A percentile compares a stretch with the other conserved stretches of the same genome.
phyloP scores from a whole-genome alignment of 2,113 vertebrate genomes.

The Pandion haliaetus region DNA sequence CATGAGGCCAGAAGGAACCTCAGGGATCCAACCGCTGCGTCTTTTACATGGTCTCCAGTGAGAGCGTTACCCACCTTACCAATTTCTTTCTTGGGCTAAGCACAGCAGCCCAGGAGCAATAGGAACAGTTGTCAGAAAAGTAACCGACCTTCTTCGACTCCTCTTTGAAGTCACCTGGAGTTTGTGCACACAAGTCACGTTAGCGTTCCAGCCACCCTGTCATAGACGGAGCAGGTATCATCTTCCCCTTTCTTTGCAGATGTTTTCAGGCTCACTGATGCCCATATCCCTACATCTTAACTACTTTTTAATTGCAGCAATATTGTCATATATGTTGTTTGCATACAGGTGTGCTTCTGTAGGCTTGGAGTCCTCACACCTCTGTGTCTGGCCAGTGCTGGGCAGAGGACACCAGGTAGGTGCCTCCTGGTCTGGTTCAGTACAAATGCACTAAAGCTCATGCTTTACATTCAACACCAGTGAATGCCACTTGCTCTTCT shows the following conservation, averaged over 20 bases:
- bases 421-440: not conserved
- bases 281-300: not conserved
- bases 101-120: not conserved
- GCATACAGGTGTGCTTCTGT: not conserved
- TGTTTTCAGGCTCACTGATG: not conserved
- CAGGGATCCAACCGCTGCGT: not conserved
- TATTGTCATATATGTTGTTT: not conserved
- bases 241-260: not conserved
- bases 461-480: not conserved
- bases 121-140: not conserved
- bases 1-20: fast-evolving
- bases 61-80: not conserved
- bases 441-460: not conserved
- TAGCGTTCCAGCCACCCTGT: not conserved
- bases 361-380: not conserved
- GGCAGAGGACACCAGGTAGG: not conserved
- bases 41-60: not conserved
- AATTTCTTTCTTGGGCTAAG: not conserved
- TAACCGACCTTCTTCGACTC: not conserved
- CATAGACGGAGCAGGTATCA: fast-evolving
- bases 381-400: not conserved
- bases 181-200: fast-evolving
- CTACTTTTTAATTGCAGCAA: not conserved
- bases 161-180: not conserved
- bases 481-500: not conserved